Conservation (phyloP, 2,888 invertebrate genomes). For the Ceraclea dissimilis region DNA sequence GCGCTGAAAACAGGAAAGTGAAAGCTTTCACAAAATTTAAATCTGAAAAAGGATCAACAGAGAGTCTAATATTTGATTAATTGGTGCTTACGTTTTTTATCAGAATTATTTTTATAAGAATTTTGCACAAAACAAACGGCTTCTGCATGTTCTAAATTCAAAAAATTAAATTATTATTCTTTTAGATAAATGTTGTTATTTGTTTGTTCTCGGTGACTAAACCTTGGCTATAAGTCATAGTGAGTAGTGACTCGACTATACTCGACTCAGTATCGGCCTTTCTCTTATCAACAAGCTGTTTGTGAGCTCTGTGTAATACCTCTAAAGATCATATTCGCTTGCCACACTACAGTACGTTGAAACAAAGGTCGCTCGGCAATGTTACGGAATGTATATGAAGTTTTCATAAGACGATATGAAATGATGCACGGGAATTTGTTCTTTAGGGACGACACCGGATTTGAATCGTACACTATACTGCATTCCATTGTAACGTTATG, state of each 20-base stretch:
- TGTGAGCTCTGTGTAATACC: neutral
- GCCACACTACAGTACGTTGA: slow-evolving; percentile 13
- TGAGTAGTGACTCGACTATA: slow-evolving; percentile 10
- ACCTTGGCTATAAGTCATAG: neutral
- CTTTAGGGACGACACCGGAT: slow-evolving; percentile 23
- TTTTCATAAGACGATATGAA: neutral
- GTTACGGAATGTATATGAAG: slow-evolving; percentile 5
- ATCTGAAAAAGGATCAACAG: too few species aligned
- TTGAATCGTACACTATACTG: slow-evolving; percentile 25
- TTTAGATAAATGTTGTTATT: too few species aligned
- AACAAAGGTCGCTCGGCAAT: slow-evolving; percentile 21
- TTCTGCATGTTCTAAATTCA: too few species aligned
- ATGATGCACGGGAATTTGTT: slow-evolving; percentile 7
- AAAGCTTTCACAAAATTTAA: too few species aligned
- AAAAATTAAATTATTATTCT: too few species aligned
- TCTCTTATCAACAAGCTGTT: slow-evolving; percentile 24
- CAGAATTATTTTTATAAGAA: too few species aligned
- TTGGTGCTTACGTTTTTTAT: too few species aligned
- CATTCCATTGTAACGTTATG: slow-evolving; percentile 25
- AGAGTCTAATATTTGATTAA: too few species aligned
- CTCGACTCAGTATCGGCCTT: slow-evolving; percentile 17
- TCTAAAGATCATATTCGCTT: slow-evolving; percentile 16
- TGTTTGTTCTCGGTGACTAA: neutral
- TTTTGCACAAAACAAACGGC: too few species aligned
- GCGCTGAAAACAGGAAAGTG: too few species aligned